Conservation (phyloP, 2,797 vertebrate genomes). For the Allobates femoralis region DNA sequence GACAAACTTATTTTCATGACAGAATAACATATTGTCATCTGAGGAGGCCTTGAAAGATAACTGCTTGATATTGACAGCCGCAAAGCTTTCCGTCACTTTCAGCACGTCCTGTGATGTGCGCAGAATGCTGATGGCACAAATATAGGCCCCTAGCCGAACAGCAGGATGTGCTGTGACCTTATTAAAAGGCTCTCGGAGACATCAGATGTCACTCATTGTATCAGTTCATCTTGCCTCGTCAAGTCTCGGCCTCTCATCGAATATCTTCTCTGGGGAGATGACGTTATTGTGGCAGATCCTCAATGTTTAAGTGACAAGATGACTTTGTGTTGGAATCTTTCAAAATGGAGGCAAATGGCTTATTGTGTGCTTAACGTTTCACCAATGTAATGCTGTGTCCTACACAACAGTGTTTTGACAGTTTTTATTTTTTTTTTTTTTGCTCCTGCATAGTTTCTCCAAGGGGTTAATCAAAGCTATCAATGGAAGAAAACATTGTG, state of each 20-base stretch:
- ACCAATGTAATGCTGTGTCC: not conserved
- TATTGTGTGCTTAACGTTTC: not conserved
- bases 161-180: slow-evolving; percentile 52
- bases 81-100: slow-evolving; percentile 33
- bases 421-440: not conserved
- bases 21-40: slow-evolving; percentile 42
- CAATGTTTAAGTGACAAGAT: slow-evolving; percentile 30
- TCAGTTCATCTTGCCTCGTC: slow-evolving; percentile 58
- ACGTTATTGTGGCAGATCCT: slow-evolving; percentile 47
- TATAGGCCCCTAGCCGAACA: slow-evolving; percentile 33
- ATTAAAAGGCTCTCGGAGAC: slow-evolving; percentile 56
- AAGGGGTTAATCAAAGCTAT: not conserved
- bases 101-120: slow-evolving; percentile 26
- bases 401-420: not conserved
- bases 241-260: slow-evolving; percentile 35
- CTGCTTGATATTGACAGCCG: slow-evolving; percentile 44
- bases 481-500: not conserved
- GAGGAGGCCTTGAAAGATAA: slow-evolving; percentile 50
- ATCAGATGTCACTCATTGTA: slow-evolving; percentile 49
- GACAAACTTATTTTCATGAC: slow-evolving; percentile 47
- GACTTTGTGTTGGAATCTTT: slow-evolving; percentile 27
- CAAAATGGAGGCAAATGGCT: not conserved
- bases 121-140: slow-evolving; percentile 49
- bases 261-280: slow-evolving; percentile 42
- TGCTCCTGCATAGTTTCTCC: not conserved